Percentiles rank a stretch among this genome's conserved stretches.
These are phyloP conservation scores for Anableps anableps DNA, from an alignment of 2,797 vertebrate species.

Conservation along the genomic window DNA sequence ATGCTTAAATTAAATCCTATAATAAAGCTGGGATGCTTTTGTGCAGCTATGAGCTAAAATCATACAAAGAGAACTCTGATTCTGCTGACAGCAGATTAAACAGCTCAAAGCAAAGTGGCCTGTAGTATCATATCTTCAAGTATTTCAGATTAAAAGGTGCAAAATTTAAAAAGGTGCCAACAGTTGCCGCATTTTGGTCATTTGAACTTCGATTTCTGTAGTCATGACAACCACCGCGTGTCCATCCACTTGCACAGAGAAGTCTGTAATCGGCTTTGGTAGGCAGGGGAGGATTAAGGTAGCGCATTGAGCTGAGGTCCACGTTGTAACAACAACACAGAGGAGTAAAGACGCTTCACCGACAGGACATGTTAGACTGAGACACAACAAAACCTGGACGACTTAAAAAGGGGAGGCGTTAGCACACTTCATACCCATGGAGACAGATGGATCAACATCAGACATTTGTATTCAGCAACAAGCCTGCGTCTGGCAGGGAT, in stretches of 20 bases:
- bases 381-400: neutral
- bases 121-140: neutral
- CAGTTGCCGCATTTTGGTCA: neutral
- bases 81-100: neutral
- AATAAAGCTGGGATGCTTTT: slow-evolving; percentile 9
- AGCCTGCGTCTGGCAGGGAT: neutral
- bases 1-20: slow-evolving; percentile 22
- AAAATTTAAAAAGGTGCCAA: neutral
- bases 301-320: slow-evolving; percentile 26
- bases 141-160: neutral
- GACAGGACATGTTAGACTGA: slow-evolving; percentile 1
- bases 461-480: neutral
- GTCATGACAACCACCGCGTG: slow-evolving; percentile 58
- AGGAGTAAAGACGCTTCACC: slow-evolving; percentile 9
- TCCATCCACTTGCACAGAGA: slow-evolving; percentile 61
- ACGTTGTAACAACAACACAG: slow-evolving; percentile 29
- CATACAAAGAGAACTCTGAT: neutral
- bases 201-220: slow-evolving; percentile 61
- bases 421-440: neutral
- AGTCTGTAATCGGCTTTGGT: slow-evolving; percentile 74
- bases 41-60: slow-evolving; percentile 21
- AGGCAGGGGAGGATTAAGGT: slow-evolving; percentile 63
- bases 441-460: neutral
- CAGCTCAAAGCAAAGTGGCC: neutral
- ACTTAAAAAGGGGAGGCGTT: neutral